Conservation (phyloP, 2,797 vertebrate genomes). For the Mormyrops boulengeri region DNA sequence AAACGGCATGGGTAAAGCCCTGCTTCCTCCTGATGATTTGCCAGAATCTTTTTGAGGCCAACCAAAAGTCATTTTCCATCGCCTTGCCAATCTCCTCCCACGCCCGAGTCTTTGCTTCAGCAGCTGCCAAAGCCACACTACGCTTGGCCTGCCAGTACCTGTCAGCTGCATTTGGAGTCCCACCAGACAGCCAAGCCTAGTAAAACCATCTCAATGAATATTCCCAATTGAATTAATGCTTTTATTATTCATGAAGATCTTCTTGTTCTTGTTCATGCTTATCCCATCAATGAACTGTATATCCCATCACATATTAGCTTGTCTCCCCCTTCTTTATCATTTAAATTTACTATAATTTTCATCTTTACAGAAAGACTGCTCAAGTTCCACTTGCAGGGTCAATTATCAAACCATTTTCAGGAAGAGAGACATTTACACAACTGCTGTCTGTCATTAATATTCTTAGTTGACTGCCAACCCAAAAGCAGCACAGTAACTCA, state of each 20-base stretch:
- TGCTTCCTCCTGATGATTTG: background rate
- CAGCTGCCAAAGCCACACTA: background rate
- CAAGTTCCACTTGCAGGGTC: background rate
- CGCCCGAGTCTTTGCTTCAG: background rate
- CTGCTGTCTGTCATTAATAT: background rate
- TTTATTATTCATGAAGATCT: slow-evolving; percentile 57
- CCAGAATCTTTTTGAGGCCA: background rate
- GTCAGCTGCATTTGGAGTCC: background rate
- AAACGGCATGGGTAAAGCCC: background rate
- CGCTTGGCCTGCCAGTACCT: background rate
- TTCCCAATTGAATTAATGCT: background rate
- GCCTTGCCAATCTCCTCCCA: background rate
- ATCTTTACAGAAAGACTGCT: background rate
- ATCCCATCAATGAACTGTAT: slow-evolving; percentile 75
- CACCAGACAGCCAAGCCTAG: background rate
- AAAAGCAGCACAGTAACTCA: background rate
- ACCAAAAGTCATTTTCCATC: background rate
- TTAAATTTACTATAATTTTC: background rate
- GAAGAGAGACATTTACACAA: background rate
- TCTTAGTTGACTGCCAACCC: background rate
- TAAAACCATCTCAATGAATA: slow-evolving; percentile 4
- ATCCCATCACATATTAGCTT: slow-evolving; percentile 78
- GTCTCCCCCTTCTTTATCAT: slow-evolving; percentile 39
- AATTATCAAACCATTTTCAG: background rate
- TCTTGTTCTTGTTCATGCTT: slow-evolving; percentile 80